Base-by-base conservation (phyloP, 2,113 vertebrate genomes). In the Dasypus novemcinctus region DNA sequence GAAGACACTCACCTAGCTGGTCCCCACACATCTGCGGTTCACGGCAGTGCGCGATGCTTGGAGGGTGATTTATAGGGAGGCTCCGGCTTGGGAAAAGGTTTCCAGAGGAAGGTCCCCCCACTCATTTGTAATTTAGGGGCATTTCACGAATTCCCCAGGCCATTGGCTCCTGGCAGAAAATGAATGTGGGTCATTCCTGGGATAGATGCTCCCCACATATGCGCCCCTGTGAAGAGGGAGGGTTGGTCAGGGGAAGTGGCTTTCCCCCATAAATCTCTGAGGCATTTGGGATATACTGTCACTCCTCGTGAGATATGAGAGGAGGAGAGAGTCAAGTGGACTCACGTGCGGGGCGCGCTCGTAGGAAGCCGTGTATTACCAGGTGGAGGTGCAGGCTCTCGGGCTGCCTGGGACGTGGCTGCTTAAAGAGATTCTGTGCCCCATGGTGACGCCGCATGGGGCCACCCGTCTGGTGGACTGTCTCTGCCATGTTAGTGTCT, bases 61-160 rank as follows among this genome's bases (percentile, higher is more conserved):
- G 64, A 49, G 0, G 41, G 38, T 97, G 97, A 98, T 98, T 98
- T 98, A 98, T 87, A 79, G 96, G 23, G 0, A 0, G 23, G 76
- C 15, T 95, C 80, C 0, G 61, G 72, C 29, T 96, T 94, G 94
- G 85, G 96, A 74, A 91, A 87, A 74, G 20, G 43, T 95, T 96
- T 96, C 93, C 87, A 84, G 91, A 21, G 0, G 96, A 96, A 97
- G 61, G 95, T 95, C 61, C 79, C 95, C 86, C 68, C 46, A 38
- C 92, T 96, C 87, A 5, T 91, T 95, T 96, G 94, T 98, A 98
- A 98, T 98, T 98, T 98, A 98, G 97, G 97, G 98, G 93, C 95
- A 86, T 97, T 95, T 96, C 96, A 97, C 90, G 57, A 98, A 98
- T 97, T 97, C 98, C 97, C 96, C 59, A 11, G 90, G 74, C 96